Evolutionary conservation across 1,140 invertebrate genomes (phyloP), one percentile per base, ranked within the genome.

Genomic region (Lordiphosa mommai): DNA sequence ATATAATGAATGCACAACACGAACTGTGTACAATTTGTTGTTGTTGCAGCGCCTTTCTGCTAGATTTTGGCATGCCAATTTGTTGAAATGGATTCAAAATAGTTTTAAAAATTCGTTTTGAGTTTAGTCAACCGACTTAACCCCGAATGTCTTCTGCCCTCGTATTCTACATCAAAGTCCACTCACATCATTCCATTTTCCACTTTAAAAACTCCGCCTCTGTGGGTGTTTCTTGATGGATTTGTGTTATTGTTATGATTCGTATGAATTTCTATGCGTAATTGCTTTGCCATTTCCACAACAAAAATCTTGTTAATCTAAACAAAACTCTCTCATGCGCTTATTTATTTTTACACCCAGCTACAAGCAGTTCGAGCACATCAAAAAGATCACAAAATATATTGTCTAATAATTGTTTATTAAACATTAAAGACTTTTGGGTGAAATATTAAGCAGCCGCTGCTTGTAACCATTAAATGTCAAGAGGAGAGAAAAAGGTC

Each of bases 361-460:
- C 10, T 13, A 41, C 6, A 6, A 10, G 12, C 13, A 23, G 49
- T 41, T 5, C 9, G 16, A 48, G 40, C 61, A 60, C 56, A 63
- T 64, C 52, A 58, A 67, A 68, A 53, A 67, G 65, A 57, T 57
- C 73, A 67, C 59, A 68, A 38, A 47, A 47, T 57, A 57, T 61
- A 67, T 71, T 82, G 76, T 82, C 66, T 84, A 85, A 84, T 84
- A 84, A 84, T 84, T 84, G 77, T 84, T 84, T 84, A 84, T 84
- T 77, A 84, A 84, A 84, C 77, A 84, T 77, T 77, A 77, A 84
- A 49, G 59, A 67, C 44, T 53, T 63, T 23, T 61, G 34, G 38
- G 53, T 43, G 51, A 76, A 74, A 63, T 80, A 67, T 58, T 69
- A 72, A 79, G 56, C 76, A 82, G 71, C 76, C 76, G 66, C 53